Conservation (phyloP, 2,113 vertebrate genomes). For the Stegastes partitus region DNA sequence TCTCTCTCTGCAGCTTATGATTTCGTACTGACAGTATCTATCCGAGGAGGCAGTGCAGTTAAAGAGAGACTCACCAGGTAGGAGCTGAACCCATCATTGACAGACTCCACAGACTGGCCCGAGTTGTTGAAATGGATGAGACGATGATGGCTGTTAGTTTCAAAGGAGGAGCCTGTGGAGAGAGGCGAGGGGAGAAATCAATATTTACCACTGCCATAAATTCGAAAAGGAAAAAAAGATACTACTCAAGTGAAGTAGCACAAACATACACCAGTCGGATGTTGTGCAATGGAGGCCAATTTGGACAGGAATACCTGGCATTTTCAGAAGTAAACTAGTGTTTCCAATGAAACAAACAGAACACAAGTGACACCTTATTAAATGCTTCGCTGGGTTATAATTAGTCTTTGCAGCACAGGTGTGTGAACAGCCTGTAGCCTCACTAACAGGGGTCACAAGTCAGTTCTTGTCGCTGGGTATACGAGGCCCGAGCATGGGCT, state of each 20-base stretch:
- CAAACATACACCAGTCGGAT: neutral
- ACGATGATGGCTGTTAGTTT: slow-evolving; percentile 92
- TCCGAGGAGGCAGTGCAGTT: neutral
- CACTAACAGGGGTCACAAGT: slow-evolving; percentile 69
- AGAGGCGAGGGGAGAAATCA: slow-evolving; percentile 20
- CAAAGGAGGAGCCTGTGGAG: slow-evolving; percentile 93
- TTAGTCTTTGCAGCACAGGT: slow-evolving; percentile 66
- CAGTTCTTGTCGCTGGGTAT: slow-evolving; percentile 55
- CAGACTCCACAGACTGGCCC: slow-evolving; percentile 90
- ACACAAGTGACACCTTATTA: slow-evolving; percentile 43
- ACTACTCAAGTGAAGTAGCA: neutral
- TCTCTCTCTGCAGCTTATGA: slow-evolving; percentile 5
- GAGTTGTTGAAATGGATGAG: slow-evolving; percentile 84
- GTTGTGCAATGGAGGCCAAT: neutral
- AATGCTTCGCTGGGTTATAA: slow-evolving; percentile 45
- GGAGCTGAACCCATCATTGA: slow-evolving; percentile 90
- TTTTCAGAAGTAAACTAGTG: slow-evolving; percentile 11
- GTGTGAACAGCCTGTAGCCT: slow-evolving; percentile 67
- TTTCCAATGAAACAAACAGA: slow-evolving; percentile 34
- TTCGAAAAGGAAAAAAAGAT: slow-evolving; percentile 9
- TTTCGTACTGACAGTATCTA: neutral
- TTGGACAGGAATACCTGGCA: neutral
- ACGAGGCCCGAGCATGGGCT: slow-evolving; percentile 48
- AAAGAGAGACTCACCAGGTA: slow-evolving; percentile 89
- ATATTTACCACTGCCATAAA: slow-evolving; percentile 46